Base-by-base conservation (phyloP, 2,113 vertebrate species). In the Neogale vison region DNA sequence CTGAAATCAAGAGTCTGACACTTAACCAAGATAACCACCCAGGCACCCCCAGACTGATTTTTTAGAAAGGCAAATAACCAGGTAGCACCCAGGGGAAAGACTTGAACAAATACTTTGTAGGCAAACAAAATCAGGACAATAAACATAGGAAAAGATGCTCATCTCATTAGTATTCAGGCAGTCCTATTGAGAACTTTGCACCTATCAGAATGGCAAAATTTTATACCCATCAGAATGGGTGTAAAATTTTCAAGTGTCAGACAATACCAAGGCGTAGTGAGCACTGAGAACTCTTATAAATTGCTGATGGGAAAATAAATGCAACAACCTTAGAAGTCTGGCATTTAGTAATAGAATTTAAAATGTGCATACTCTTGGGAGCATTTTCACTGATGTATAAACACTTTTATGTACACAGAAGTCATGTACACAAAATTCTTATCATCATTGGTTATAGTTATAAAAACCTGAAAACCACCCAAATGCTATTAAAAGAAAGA, bases 401-500 rank as follows among this genome's bases (percentile, higher is more conserved):
- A 74, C 69, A 47, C 63, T 39, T 83, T 71, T 12, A 14, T 63
- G 42, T 14, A 18, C 63, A 82, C 10, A 14, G 12, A 23, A 61
- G 34, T 71, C 4, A 4, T 29, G 3, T 7, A 24, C 7, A 36
- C n/a, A 91, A 24, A 65, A 71, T 76, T 93, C 23, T 82, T 93
- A 82, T n/a, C 21, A 67, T 34, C 15, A 39, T n/a, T 55, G 29
- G 59, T 63, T 85, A 59, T 36, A 55, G 12, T 23, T n/a, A 59
- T 20, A 90, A 59, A 80, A 84, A 52, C 24, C 39, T 47, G 63
- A 82, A 94, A 93, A 90, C 0, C 13, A 88, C 20, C 9, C 18
- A 79, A 61, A 57, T 71, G 92, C 36, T 92, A 36, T 59, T 36
- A 34, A 94, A 88, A 92, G 31, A 7, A 95, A 89, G 42, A 90